Percentiles rank a stretch among this genome's conserved stretches.
These are phyloP conservation scores for Philhelius pedissequus DNA, from an alignment of 2,888 invertebrate genomes.

Conservation along the genomic window DNA sequence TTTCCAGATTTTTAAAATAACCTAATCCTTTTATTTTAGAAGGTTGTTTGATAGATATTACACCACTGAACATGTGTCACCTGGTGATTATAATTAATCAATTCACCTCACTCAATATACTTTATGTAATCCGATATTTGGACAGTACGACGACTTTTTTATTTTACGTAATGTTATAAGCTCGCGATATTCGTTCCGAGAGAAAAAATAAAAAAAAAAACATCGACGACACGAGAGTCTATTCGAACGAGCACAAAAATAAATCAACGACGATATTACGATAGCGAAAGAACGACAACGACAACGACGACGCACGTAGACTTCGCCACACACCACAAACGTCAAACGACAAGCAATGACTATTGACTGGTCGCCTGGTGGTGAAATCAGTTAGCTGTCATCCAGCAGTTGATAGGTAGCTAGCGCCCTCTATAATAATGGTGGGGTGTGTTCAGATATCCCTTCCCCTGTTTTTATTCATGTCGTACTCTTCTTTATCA, in stretches of 20 bases:
- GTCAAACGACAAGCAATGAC: constrained; percentile 68
- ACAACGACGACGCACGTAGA: constrained; percentile 58
- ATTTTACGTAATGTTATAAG: constrained; percentile 1
- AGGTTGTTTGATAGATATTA: not conserved
- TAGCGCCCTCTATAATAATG: constrained; percentile 57
- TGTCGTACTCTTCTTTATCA: constrained; percentile 37
- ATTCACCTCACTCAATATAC: constrained; percentile 6
- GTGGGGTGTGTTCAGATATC: constrained; percentile 59
- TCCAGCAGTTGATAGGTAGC: constrained; percentile 42
- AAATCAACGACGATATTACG: constrained; percentile 12
- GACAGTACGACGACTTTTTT: constrained; percentile 22
- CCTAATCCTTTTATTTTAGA: not conserved
- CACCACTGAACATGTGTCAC: not conserved
- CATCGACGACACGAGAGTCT: constrained; percentile 31
- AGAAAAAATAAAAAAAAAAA: not conserved
- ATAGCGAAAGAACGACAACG: constrained; percentile 57
- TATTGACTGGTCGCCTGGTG: constrained; percentile 61
- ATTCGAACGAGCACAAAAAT: constrained; percentile 13
- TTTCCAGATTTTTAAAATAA: not conserved
- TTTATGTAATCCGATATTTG: constrained; percentile 7
- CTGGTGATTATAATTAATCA: not conserved
- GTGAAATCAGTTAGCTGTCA: constrained; percentile 57
- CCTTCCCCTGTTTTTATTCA: constrained; percentile 56
- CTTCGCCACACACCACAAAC: constrained; percentile 67
- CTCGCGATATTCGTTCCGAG: constrained; percentile 23